Evolutionary conservation across 2,797 vertebrate species (phyloP).

Genomic region (Sandelia bainsii): DNA sequence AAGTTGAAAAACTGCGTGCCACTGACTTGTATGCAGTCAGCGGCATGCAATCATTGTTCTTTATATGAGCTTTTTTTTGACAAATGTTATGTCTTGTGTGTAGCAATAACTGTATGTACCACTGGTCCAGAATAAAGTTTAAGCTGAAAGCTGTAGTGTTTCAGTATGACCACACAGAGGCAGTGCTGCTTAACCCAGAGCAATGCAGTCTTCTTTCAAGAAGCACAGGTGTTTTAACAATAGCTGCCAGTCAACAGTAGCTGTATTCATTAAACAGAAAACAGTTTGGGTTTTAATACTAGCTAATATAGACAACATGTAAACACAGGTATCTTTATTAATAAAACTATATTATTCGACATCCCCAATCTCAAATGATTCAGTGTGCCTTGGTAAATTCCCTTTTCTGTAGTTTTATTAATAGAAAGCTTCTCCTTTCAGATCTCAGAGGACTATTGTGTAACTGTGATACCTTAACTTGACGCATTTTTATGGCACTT

Average conservation of each 20-base stretch:
- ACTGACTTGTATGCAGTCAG: not conserved
- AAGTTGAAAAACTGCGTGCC: too few relatives aligned
- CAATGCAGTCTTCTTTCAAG: not conserved
- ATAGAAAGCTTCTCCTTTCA: not conserved
- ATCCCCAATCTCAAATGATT: too few relatives aligned
- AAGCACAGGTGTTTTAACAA: not conserved
- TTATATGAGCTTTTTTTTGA: not conserved
- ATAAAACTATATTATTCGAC: too few relatives aligned
- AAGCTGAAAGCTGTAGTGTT: not conserved
- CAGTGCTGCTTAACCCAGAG: not conserved
- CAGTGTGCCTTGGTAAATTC: not conserved
- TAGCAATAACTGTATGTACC: not conserved
- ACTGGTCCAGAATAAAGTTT: not conserved
- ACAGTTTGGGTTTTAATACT: not conserved
- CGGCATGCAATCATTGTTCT: not conserved
- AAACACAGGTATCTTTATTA: too few relatives aligned
- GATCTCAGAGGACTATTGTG: too few relatives aligned
- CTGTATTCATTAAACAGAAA: not conserved
- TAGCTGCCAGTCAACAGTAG: not conserved
- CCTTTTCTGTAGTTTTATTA: not conserved
- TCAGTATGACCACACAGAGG: conserved; percentile 1
- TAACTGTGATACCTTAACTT: not conserved
- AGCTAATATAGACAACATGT: too few relatives aligned
- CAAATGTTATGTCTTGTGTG: not conserved
- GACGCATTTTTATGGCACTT: not conserved